Evolutionary conservation across 1,140 invertebrate genomes (phyloP).

Genomic region (Sesamia nonagrioides): DNA sequence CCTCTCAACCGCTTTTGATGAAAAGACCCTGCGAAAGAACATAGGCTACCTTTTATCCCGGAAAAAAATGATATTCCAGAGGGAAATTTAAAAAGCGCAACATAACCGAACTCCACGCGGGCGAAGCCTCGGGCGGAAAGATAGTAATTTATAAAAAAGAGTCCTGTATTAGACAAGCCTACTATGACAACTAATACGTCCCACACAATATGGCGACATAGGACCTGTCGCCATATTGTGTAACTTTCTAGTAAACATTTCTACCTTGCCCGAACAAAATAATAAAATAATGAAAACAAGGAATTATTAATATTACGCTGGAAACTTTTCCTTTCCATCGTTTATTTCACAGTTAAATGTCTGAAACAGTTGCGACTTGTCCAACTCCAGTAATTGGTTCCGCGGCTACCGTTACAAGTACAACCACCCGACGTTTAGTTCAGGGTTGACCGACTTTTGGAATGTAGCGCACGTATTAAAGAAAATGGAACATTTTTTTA

Average conservation of each 20-base stretch:
- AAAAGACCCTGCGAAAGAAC: no score
- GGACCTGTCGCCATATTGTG: no score
- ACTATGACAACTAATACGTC: no score
- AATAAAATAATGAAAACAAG: not conserved
- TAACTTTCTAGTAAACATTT: not conserved
- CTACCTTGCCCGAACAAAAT: not conserved
- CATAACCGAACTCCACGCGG: no score
- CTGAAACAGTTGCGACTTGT: conserved; percentile 37
- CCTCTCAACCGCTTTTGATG: no score
- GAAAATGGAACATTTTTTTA: not conserved
- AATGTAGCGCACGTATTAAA: not conserved
- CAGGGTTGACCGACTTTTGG: conserved; percentile 21
- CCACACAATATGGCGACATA: no score
- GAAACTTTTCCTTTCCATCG: conserved; percentile 29
- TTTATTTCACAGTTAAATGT: conserved; percentile 40
- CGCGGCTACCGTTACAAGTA: conserved; percentile 35
- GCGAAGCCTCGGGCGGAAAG: no score
- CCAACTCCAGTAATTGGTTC: conserved; percentile 39
- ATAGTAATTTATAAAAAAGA: no score
- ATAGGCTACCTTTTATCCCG: no score
- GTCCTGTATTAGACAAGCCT: no score
- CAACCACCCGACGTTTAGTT: conserved; percentile 29
- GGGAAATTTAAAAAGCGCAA: no score
- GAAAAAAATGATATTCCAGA: no score
- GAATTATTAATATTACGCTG: conserved; percentile 24